These are phyloP conservation scores for Tanytarsus gracilentus DNA, from an alignment of 2,888 invertebrate genomes.

Conservation along the genomic window DNA sequence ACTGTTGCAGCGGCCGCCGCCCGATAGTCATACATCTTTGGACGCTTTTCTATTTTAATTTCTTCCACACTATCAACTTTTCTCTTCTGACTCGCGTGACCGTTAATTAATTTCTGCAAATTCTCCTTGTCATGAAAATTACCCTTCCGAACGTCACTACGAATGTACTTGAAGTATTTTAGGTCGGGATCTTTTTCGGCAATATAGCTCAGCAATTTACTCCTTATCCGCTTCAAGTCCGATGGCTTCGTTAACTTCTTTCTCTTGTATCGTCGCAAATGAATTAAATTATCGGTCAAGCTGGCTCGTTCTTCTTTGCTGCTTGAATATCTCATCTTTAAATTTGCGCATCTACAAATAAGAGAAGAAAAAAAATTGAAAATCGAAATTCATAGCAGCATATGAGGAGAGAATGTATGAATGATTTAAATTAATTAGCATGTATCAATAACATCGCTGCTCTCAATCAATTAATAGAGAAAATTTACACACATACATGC, in stretches of 20 bases:
- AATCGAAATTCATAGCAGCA: too few relatives aligned
- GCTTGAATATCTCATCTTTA: conserved; percentile 35
- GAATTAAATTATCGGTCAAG: conserved; percentile 7
- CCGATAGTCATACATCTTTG: conserved; percentile 21
- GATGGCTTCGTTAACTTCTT: background rate
- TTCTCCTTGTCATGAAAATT: background rate
- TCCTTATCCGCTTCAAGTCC: background rate
- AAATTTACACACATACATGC: too few relatives aligned
- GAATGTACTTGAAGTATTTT: background rate
- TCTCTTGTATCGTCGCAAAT: too few relatives aligned
- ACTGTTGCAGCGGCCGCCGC: too few relatives aligned
- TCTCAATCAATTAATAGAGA: background rate
- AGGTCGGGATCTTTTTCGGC: background rate
- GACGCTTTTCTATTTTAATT: background rate
- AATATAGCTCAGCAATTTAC: background rate
- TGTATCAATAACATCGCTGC: background rate
- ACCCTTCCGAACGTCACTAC: background rate
- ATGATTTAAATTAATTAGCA: conserved; percentile 6
- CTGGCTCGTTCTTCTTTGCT: background rate
- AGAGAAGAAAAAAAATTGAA: background rate
- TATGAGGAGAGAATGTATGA: too few relatives aligned
- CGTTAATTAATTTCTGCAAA: background rate
- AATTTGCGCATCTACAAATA: conserved; percentile 35
- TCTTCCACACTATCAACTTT: background rate
- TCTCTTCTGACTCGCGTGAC: background rate